Conservation (phyloP, 2,797 vertebrate genomes). For the Galagoides demidoff region DNA sequence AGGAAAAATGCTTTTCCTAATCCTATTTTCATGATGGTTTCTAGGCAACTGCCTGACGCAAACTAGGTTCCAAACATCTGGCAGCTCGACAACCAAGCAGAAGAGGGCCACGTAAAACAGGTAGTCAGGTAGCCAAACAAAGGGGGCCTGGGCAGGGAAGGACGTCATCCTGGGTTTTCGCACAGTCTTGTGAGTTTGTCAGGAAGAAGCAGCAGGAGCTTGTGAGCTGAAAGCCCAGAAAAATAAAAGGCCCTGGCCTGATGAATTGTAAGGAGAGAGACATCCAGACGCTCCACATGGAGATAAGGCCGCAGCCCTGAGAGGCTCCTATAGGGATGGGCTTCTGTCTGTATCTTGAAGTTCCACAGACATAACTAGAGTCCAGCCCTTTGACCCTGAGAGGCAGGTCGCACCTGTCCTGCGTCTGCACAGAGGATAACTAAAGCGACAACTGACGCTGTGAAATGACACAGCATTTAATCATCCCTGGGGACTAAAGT, state of each 20-base stretch:
- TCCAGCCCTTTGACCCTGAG: not conserved
- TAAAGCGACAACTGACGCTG: not conserved
- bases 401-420: not conserved
- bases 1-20: conserved; percentile 36
- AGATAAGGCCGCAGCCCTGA: not conserved
- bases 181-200: not conserved
- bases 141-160: not conserved
- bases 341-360: not conserved
- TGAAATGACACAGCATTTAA: not conserved
- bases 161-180: not conserved
- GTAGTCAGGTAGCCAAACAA: not conserved
- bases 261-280: not conserved
- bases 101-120: not conserved
- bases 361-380: not conserved
- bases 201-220: not conserved
- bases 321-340: accelerated
- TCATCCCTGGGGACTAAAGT: not conserved
- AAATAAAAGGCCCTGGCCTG: not conserved
- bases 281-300: not conserved
- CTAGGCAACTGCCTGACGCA: conserved; percentile 57
- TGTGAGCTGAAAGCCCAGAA: not conserved
- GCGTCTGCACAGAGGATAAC: not conserved
- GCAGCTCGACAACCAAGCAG: not conserved
- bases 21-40: conserved; percentile 53
- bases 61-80: not conserved